phyloP scores from a whole-genome alignment of 1,140 invertebrate species.

The Temnothorax longispinosus region DNA sequence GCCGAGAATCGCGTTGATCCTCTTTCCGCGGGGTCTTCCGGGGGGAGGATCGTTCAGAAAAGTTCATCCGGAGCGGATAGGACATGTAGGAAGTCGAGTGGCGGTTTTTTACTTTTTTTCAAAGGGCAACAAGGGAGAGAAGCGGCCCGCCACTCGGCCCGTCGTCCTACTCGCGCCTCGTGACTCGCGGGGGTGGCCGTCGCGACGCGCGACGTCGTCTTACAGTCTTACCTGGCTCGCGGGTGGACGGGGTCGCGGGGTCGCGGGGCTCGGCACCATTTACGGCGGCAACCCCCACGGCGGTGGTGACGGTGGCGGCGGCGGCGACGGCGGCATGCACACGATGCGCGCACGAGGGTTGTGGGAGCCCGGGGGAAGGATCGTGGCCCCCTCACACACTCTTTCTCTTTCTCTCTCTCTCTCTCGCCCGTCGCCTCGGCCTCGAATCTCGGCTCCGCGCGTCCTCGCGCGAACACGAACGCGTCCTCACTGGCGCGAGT shows the following conservation, averaged over 20 bases:
- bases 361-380: conserved; percentile 29
- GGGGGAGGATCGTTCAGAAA: background rate
- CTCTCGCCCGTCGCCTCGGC: conserved; percentile 58
- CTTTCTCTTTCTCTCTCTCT: background rate
- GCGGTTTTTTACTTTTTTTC: background rate
- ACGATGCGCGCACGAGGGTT: conserved; percentile 17
- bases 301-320: background rate
- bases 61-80: background rate
- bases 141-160: background rate
- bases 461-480: conserved; percentile 83
- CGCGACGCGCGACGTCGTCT: background rate
- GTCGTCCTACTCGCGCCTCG: background rate
- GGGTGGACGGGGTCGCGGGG: conserved; percentile 52
- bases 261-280: conserved; percentile 66
- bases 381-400: background rate
- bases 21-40: too few species aligned
- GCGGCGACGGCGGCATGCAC: background rate
- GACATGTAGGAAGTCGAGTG: background rate
- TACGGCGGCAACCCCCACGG: conserved; percentile 57
- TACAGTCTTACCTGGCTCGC: conserved; percentile 71
- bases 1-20: background rate
- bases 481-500: conserved; percentile 83
- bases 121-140: background rate
- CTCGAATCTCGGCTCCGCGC: conserved; percentile 61
- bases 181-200: background rate